phyloP scores from a whole-genome alignment of 2,797 vertebrate species.

The Chrysocyon brachyurus region DNA sequence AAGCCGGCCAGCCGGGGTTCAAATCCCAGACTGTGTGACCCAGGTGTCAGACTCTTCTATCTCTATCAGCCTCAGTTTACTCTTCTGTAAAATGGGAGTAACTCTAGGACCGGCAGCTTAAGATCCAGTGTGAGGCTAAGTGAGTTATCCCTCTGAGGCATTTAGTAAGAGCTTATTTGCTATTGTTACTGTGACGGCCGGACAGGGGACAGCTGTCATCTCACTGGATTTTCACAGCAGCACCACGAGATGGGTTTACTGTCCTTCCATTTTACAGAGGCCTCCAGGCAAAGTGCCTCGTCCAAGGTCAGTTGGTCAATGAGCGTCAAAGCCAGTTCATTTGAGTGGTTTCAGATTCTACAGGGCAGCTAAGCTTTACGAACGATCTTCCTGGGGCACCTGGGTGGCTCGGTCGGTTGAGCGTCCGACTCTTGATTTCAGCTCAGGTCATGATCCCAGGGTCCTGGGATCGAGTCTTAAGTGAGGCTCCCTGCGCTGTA shows the following conservation, averaged over 20 bases:
- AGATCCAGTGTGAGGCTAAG: background rate
- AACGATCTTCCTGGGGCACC: background rate
- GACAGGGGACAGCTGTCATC: background rate
- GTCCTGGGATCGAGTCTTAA: too few species aligned
- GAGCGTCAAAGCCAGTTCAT: background rate
- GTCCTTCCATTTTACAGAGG: background rate
- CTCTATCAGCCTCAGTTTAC: background rate
- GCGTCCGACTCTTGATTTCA: too few species aligned
- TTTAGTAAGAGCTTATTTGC: background rate
- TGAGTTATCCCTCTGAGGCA: background rate
- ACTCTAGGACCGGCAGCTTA: background rate
- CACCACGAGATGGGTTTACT: background rate
- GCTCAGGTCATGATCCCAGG: too few species aligned
- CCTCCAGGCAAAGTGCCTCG: background rate
- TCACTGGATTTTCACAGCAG: background rate
- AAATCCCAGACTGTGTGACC: background rate
- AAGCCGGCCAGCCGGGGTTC: background rate
- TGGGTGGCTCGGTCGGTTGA: too few species aligned
- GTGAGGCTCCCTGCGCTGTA: too few species aligned
- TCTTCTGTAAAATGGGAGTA: background rate
- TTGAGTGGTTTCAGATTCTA: background rate
- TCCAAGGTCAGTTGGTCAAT: background rate
- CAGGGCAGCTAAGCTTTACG: background rate
- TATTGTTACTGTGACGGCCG: background rate
- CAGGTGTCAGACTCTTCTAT: background rate